These are phyloP conservation scores for Thomomys bottae DNA, from an alignment of 2,113 vertebrate genomes.

Conservation along the genomic window DNA sequence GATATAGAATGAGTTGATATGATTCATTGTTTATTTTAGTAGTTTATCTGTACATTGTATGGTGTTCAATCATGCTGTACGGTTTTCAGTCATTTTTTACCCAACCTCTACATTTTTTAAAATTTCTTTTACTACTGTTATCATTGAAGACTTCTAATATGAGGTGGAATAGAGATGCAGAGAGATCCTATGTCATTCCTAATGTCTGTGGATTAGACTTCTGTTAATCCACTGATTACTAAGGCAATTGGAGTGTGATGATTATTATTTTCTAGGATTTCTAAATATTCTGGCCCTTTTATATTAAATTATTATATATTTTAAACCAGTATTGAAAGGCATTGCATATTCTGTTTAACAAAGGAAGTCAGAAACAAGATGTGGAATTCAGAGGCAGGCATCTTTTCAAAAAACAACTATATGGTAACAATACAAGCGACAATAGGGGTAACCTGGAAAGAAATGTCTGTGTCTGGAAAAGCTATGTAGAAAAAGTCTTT, in stretches of 20 bases:
- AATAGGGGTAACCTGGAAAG: too few species aligned
- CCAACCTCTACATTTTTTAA: too few species aligned
- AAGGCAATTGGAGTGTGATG: background rate
- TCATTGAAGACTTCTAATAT: background rate
- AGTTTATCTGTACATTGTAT: background rate
- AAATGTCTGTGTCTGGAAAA: too few species aligned
- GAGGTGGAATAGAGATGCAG: background rate
- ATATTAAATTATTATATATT: background rate
- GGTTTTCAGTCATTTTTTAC: too few species aligned
- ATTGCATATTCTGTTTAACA: background rate
- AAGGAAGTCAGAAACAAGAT: too few species aligned
- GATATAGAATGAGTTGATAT: background rate
- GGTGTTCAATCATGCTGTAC: background rate
- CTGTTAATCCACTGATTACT: background rate
- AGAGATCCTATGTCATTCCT: background rate
- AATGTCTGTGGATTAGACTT: background rate
- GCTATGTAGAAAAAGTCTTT: too few species aligned
- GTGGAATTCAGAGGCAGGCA: too few species aligned
- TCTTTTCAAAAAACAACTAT: too few species aligned
- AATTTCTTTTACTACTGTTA: background rate
- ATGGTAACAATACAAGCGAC: too few species aligned
- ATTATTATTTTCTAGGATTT: background rate
- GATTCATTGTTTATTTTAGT: background rate
- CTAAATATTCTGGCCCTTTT: background rate
- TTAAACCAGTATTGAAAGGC: background rate